These are phyloP conservation scores for Connochaetes taurinus DNA, from an alignment of 2,113 vertebrate species.

Conservation along the genomic window DNA sequence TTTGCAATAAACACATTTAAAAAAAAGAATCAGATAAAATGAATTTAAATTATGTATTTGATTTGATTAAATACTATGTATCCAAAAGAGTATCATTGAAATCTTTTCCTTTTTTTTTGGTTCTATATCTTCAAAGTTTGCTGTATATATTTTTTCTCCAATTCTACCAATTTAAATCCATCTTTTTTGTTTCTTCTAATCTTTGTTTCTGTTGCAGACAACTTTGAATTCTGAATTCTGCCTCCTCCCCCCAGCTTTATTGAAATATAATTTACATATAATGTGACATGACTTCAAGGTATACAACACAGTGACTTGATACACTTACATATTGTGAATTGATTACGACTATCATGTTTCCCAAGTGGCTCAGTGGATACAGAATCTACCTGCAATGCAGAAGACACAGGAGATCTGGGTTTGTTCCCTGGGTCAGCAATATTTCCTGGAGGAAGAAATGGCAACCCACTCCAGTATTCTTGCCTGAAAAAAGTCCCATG, in stretches of 20 bases:
- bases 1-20: neutral
- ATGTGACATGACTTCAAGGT: neutral
- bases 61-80: neutral
- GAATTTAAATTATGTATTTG: neutral
- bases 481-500: neutral
- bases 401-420: neutral
- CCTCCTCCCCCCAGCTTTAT: neutral
- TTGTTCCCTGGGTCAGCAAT: neutral
- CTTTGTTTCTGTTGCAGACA: neutral
- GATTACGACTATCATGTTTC: neutral
- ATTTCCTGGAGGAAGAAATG: neutral
- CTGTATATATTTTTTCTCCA: neutral
- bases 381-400: neutral
- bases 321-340: neutral
- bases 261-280: neutral
- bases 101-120: neutral
- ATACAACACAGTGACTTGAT: neutral
- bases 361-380: neutral
- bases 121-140: neutral
- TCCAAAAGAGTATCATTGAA: neutral
- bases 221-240: neutral
- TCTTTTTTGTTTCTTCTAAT: neutral
- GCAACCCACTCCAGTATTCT: neutral
- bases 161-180: neutral
- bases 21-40: neutral